phyloP scores from a whole-genome alignment of 2,888 invertebrate genomes.

The Lasius platythorax region DNA sequence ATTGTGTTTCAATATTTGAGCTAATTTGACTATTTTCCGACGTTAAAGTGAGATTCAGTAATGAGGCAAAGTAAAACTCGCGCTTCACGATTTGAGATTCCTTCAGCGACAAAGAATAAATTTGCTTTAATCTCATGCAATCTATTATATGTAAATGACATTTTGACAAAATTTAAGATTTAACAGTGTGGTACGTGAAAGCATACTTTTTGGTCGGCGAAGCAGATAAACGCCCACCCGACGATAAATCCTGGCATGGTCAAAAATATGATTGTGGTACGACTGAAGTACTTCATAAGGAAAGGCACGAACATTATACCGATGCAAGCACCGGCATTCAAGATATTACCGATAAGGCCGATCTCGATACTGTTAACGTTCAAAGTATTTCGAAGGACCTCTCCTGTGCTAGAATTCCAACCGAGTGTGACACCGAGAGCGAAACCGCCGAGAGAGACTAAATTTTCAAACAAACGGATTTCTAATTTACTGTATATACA shows the following conservation, averaged over 20 bases:
- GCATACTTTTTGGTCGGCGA: conserved; percentile 74
- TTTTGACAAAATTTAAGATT: neutral
- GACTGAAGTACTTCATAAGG: conserved; percentile 69
- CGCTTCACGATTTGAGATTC: neutral
- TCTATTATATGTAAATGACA: neutral
- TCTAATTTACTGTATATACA: neutral
- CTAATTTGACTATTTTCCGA: neutral
- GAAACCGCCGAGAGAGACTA: conserved; percentile 82
- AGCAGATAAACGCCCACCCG: conserved; percentile 78
- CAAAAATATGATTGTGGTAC: conserved; percentile 71
- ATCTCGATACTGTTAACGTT: conserved; percentile 74
- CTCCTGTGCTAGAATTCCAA: conserved; percentile 81
- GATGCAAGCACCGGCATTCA: conserved; percentile 77
- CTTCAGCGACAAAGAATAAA: neutral
- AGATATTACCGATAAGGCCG: conserved; percentile 75
- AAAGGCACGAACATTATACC: conserved; percentile 76
- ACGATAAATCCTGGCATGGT: conserved; percentile 72
- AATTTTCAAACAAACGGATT: conserved; percentile 53
- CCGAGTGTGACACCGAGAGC: conserved; percentile 80
- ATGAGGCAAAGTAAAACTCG: neutral
- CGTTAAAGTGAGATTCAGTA: neutral
- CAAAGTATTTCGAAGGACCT: conserved; percentile 73
- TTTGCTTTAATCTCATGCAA: neutral
- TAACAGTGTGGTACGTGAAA: neutral
- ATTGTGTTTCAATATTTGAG: neutral